These are phyloP conservation scores for Drosophila albomicans DNA, from an alignment of 1,140 invertebrate species.

Conservation along the genomic window DNA sequence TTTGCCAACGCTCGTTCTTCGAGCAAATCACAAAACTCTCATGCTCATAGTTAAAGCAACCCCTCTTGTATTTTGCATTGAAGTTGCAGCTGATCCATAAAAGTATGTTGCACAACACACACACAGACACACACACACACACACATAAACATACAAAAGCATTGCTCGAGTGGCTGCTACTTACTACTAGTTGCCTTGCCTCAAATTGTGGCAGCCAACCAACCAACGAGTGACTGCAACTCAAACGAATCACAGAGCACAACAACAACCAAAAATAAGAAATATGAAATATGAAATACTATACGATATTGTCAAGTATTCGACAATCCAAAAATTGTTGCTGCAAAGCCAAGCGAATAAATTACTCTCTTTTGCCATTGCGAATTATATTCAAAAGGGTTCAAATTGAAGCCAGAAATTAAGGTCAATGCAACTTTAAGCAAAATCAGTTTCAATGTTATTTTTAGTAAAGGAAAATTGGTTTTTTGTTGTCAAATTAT, in stretches of 20 bases:
- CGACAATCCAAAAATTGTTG: conserved; percentile 9
- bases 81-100: conserved; percentile 83
- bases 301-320: conserved; percentile 10
- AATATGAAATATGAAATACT: conserved; percentile 1
- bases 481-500: no score
- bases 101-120: conserved; percentile 73
- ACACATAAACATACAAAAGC: conserved; percentile 38
- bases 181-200: conserved; percentile 53
- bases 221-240: not conserved
- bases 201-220: conserved; percentile 42
- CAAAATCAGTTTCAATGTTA: not conserved
- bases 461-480: no score
- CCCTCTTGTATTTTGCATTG: conserved; percentile 64
- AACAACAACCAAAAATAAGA: not conserved
- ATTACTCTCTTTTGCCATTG: not conserved
- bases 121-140: conserved; percentile 39
- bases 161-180: conserved; percentile 65
- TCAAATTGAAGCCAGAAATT: not conserved
- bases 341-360: not conserved
- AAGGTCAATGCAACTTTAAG: not conserved
- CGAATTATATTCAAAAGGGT: not conserved
- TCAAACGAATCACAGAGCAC: not conserved
- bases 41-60: conserved; percentile 52
- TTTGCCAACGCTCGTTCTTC: conserved; percentile 42
- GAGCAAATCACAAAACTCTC: conserved; percentile 63